phyloP scores from a whole-genome alignment of 1,140 invertebrate species.

The Brachionus calyciflorus region DNA sequence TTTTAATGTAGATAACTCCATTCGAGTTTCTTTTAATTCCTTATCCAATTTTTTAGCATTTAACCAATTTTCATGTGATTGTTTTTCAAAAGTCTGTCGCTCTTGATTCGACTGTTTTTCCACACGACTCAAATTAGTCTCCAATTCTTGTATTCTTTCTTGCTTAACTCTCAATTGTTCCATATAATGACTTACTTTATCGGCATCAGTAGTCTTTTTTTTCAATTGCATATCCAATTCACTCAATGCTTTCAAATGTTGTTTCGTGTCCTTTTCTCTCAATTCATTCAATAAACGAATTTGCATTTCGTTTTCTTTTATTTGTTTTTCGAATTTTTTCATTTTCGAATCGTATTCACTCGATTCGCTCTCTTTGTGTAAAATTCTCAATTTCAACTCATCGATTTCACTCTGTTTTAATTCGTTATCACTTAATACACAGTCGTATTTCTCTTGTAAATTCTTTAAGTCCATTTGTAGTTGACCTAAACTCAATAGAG shows the following conservation, averaged over 20 bases:
- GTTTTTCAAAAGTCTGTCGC: constrained; percentile 41
- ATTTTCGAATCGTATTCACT: neutral
- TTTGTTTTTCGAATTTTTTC: constrained; percentile 43
- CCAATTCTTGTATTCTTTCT: constrained; percentile 38
- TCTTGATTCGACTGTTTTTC: constrained; percentile 42
- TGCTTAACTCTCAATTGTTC: constrained; percentile 38
- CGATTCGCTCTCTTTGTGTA: neutral
- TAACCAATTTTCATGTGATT: constrained; percentile 45
- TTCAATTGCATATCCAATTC: constrained; percentile 43
- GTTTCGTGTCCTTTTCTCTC: constrained; percentile 39
- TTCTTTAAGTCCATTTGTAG: constrained; percentile 4
- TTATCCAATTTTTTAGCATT: constrained; percentile 44
- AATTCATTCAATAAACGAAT: constrained; percentile 30
- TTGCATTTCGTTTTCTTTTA: constrained; percentile 40
- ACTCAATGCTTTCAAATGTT: constrained; percentile 13
- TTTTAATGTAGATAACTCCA: neutral
- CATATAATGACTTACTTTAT: constrained; percentile 40
- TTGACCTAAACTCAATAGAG: constrained; percentile 5
- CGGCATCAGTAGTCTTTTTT: constrained; percentile 40
- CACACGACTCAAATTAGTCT: constrained; percentile 1
- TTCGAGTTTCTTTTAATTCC: constrained; percentile 24
- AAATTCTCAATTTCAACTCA: neutral
- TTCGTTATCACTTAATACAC: neutral
- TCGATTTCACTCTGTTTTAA: neutral
- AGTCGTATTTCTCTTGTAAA: neutral